Conservation (phyloP, 35 echinoderm and acorn worm genomes). For the Holothuria glaberrima region DNA sequence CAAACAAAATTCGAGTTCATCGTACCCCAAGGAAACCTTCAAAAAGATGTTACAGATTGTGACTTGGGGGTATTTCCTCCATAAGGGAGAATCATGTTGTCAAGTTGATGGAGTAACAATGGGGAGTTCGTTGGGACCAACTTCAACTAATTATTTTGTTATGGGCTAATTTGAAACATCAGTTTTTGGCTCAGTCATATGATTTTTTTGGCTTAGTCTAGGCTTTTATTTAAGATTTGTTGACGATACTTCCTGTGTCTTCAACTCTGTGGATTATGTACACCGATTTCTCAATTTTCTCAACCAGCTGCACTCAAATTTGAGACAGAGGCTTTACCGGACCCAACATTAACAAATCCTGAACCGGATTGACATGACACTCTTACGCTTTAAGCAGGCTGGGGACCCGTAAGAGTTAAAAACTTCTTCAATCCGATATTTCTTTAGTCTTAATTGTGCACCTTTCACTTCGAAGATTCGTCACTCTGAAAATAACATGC, state of each 20-base stretch:
- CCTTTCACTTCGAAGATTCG: too few relatives aligned
- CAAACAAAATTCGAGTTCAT: not conserved
- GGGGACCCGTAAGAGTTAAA: too few relatives aligned
- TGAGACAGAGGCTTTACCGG: too few relatives aligned
- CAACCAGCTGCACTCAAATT: not conserved
- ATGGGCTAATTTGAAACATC: not conserved
- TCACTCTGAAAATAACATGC: too few relatives aligned
- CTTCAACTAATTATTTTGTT: slow-evolving; percentile 11
- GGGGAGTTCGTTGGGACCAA: slow-evolving; percentile 23
- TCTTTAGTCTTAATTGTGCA: too few relatives aligned
- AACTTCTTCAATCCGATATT: too few relatives aligned
- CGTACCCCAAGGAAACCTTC: not conserved
- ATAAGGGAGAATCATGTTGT: slow-evolving; percentile 3
- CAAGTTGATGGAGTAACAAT: slow-evolving; percentile 49
- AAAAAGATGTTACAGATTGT: slow-evolving; percentile 9
- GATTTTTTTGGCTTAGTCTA: too few relatives aligned
- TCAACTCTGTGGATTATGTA: slow-evolving; percentile 22
- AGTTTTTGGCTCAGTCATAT: not conserved
- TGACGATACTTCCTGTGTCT: slow-evolving; percentile 9
- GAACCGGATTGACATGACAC: too few relatives aligned
- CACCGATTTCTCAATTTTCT: not conserved
- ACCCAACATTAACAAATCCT: too few relatives aligned
- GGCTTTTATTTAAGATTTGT: not conserved
- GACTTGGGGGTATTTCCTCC: slow-evolving; percentile 20
- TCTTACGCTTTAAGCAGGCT: too few relatives aligned